Evolutionary conservation across 2,113 vertebrate genomes (phyloP), one percentile per base, ranked within the genome.

Genomic region (Hemibagrus wyckioides): DNA sequence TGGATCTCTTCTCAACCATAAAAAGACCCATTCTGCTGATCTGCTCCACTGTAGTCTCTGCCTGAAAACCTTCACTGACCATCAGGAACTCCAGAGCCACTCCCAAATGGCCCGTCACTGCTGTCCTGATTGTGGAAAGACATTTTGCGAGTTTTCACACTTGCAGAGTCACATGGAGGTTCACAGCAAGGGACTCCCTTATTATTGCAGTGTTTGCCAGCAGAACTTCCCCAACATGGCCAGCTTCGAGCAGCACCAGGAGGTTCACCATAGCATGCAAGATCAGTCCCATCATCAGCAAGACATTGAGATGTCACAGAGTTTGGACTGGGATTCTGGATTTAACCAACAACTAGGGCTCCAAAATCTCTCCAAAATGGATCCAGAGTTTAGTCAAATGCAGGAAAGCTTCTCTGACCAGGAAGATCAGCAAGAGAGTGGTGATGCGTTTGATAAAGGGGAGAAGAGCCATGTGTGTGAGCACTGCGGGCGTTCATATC

Each of bases 1-100:
- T 0, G 95, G 95, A 52, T 96, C 95, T 28, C 95, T 96, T 59
- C 95, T 96, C 82, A 97, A 96, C 92, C 96, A 97, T 89, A 96
- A 95, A 90, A 96, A 96, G 89, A 95, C 94, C 0, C 96, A 97
- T 90, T 95, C 94, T 0, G 93, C 94, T 25, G 95, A 92, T 89
- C 94, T 96, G 85, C 96, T 96, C 89, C 92, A 94, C 86, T 97
- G 96, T 80, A 90, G 93, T 59, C 90, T 95, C 82, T 97, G 96
- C 92, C 94, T 96, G 61, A 96, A 96, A 93, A 95, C 95, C 2
- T 97, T 96, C 89, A 94, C 94, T 8, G 94, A 97, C 82, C 92
- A 94, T 17, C 77, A 94, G 82, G 92, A 94, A 41, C 93, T 96
- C 21, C 94, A 96, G 90, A 94, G 94, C 15, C 97, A 98, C 52